Base-by-base conservation (phyloP, 2,113 vertebrate species). In the Picathartes gymnocephalus region DNA sequence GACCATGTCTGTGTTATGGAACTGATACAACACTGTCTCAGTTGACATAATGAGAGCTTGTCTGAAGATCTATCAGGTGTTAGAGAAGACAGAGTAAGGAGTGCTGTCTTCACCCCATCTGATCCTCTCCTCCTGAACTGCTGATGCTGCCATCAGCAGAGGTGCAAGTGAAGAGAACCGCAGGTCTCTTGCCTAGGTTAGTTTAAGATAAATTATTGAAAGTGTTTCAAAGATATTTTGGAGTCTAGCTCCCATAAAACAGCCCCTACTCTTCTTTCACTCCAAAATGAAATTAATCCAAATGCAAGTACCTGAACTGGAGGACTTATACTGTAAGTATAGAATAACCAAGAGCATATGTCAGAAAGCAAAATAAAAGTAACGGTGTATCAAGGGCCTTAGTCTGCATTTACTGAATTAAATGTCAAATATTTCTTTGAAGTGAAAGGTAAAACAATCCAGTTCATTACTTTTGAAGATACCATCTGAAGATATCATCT, bases 161-260 rank as follows among this genome's bases (percentile, higher is more conserved):
- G 27, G 10, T 86, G 27, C 47, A 54, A 7, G 64, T 68, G 56
- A 69, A 70, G 35, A 89, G 39, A 84, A 60, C 24, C 2, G 2
- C 51, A 58, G 4, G 19, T 84, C 45, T 88, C 39, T 28, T 61
- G 30, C 27, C 42, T 64, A 54, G 33, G 24, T 33, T 84, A 39
- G 35, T 91, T 73, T 70, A 58, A 86, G 56, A 53, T 74, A 66
- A 84, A 91, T 71, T 51, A 66, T 58, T 77, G 84, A 71, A 72
- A 86, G 25, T 13, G 50, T 53, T 77, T 92, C 39, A 58, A 77
- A 83, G 39, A 28, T 31, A 30, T 62, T 84, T 90, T 74, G 51
- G 11, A 81, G 23, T 53, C 10, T 69, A 53, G 7, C n/a, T 92
- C 40, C 22, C 45, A 80, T 62, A 66, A 76, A 61, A 73, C 9